Evolutionary conservation across 2,888 invertebrate genomes (phyloP).

Genomic region (Trilocha varians): DNA sequence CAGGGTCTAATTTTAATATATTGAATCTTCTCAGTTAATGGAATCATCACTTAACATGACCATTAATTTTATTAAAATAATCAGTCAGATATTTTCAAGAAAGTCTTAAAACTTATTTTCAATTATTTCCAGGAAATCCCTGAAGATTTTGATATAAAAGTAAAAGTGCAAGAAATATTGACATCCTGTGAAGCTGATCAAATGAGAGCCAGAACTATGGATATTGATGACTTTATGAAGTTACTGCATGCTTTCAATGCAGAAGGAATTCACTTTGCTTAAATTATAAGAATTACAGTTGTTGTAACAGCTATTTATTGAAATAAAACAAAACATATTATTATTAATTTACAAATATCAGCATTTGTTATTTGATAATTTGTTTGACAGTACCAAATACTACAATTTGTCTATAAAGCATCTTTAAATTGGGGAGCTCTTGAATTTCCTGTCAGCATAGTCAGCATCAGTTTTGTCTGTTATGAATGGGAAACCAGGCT

Average conservation of each 20-base stretch:
- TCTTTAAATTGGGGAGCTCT: constrained; percentile 70
- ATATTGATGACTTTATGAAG: constrained; percentile 95
- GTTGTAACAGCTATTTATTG: constrained; percentile 10
- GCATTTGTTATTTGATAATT: constrained; percentile 1
- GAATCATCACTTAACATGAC: too few relatives aligned
- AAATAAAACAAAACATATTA: constrained; percentile 15
- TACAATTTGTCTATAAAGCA: not conserved
- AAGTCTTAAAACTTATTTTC: constrained; percentile 5
- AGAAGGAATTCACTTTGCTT: constrained; percentile 94
- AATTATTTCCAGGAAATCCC: constrained; percentile 76
- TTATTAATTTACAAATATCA: constrained; percentile 9
- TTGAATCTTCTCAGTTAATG: not conserved
- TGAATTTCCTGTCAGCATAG: constrained; percentile 83
- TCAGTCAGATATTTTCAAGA: too few relatives aligned
- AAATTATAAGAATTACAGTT: constrained; percentile 14
- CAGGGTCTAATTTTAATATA: not conserved
- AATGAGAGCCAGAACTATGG: constrained; percentile 93
- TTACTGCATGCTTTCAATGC: constrained; percentile 90
- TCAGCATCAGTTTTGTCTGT: constrained; percentile 76
- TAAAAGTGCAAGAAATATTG: constrained; percentile 84
- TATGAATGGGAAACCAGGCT: constrained; percentile 77
- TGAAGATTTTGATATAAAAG: constrained; percentile 86
- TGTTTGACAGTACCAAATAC: not conserved
- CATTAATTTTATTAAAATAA: too few relatives aligned
- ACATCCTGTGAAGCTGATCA: constrained; percentile 77